Conservation (phyloP, 2,888 invertebrate species). For the Eupithecia exiguata region DNA sequence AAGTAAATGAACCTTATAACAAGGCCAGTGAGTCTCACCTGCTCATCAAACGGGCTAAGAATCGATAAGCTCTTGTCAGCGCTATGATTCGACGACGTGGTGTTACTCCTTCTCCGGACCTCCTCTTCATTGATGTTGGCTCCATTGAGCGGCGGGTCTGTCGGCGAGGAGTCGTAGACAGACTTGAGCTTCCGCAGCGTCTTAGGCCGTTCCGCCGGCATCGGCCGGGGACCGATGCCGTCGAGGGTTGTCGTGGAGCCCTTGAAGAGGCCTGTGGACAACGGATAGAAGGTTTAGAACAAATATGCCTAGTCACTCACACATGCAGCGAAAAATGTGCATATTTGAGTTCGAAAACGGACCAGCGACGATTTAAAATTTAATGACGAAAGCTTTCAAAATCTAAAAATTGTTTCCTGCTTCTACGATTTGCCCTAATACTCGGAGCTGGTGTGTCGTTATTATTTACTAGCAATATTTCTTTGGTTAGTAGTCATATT, state of each 20-base stretch:
- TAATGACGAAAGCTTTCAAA: background rate
- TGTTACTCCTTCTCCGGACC: conserved; percentile 76
- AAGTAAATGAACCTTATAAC: background rate
- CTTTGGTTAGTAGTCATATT: background rate
- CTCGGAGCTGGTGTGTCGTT: background rate
- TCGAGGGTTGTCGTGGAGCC: conserved; percentile 90
- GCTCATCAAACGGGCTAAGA: conserved; percentile 95
- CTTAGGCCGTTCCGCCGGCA: conserved; percentile 88
- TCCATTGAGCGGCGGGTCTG: conserved; percentile 76
- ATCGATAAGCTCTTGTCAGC: conserved; percentile 82
- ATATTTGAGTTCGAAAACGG: background rate
- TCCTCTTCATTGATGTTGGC: conserved; percentile 77
- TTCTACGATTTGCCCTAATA: background rate
- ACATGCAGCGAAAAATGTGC: background rate
- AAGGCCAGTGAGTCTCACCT: conserved; percentile 58
- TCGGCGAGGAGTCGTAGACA: conserved; percentile 86
- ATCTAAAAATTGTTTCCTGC: background rate
- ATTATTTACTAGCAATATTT: background rate
- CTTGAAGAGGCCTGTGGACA: conserved; percentile 89
- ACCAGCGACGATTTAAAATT: background rate
- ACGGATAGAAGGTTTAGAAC: conserved; percentile 37
- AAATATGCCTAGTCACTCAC: background rate
- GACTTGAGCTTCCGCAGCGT: conserved; percentile 89
- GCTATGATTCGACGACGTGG: conserved; percentile 74
- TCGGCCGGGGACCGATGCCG: conserved; percentile 84